These are phyloP conservation scores for Drosophila colorata DNA, from an alignment of 2,888 invertebrate species.

Conservation along the genomic window DNA sequence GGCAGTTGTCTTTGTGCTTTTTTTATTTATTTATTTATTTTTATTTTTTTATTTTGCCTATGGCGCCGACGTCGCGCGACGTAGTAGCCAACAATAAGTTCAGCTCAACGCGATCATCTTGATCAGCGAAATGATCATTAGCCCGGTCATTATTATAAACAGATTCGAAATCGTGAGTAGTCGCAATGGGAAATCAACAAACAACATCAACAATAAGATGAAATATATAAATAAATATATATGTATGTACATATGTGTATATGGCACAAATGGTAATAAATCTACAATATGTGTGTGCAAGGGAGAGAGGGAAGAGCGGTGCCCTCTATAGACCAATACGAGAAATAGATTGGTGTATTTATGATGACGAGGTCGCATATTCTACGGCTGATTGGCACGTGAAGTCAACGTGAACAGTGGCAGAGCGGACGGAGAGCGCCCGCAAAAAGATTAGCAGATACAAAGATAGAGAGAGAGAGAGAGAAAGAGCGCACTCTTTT, in stretches of 20 bases:
- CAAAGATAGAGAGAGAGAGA: constrained; percentile 23
- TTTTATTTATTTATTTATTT: not conserved
- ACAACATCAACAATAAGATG: constrained; percentile 46
- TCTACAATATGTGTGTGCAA: constrained; percentile 25
- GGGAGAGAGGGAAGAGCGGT: not conserved
- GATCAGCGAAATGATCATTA: constrained; percentile 9
- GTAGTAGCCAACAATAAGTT: too few relatives aligned
- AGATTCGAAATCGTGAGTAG: constrained; percentile 23
- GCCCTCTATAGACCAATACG: constrained; percentile 17
- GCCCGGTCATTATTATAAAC: constrained; percentile 28
- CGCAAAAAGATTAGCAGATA: not conserved
- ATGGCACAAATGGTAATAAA: constrained; percentile 44
- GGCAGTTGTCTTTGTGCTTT: constrained; percentile 41
- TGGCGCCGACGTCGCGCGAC: constrained; percentile 1
- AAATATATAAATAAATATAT: constrained; percentile 18
- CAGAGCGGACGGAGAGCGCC: constrained; percentile 2
- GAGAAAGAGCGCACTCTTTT: constrained; percentile 15
- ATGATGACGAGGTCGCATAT: constrained; percentile 52
- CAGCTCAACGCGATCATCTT: constrained; percentile 2
- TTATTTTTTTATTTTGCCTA: constrained; percentile 6
- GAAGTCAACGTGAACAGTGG: constrained; percentile 74
- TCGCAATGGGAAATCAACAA: constrained; percentile 43
- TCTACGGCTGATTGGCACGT: constrained; percentile 65
- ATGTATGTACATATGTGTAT: constrained; percentile 22
- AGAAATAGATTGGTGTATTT: constrained; percentile 45